phyloP scores from a whole-genome alignment of 2,888 invertebrate species.

The Drosophila parthenogenetica region DNA sequence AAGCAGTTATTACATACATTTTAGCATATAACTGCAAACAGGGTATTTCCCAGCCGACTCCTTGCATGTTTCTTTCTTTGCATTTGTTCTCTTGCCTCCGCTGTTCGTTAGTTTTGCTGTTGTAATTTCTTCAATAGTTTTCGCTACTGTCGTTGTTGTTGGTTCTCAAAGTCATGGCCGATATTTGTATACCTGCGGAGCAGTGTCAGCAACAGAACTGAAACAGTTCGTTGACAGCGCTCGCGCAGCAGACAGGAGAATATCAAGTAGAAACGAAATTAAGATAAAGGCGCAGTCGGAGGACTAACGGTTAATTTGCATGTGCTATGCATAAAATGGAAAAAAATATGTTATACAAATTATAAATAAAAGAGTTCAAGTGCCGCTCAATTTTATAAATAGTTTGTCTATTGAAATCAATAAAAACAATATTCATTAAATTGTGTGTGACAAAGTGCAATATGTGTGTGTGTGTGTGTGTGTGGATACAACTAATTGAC shows the following conservation, averaged over 20 bases:
- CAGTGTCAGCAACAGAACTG: constrained; percentile 36
- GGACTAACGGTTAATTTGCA: constrained; percentile 46
- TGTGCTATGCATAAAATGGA: constrained; percentile 24
- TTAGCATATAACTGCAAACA: not conserved
- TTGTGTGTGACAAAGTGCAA: constrained; percentile 47
- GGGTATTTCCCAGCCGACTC: constrained; percentile 32
- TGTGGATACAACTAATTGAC: constrained; percentile 63
- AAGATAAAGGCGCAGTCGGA: constrained; percentile 21
- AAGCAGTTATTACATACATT: not conserved
- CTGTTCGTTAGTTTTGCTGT: not conserved
- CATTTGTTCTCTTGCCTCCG: constrained; percentile 31
- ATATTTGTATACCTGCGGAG: constrained; percentile 66
- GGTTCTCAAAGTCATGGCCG: constrained; percentile 73
- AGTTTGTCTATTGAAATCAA: constrained; percentile 53
- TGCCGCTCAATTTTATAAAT: constrained; percentile 31
- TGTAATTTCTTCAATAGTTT: constrained; percentile 35
- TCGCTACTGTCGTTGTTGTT: constrained; percentile 18
- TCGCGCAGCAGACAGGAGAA: constrained; percentile 54
- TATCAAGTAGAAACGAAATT: constrained; percentile 16
- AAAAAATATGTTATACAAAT: constrained; percentile 12
- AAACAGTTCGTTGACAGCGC: constrained; percentile 61
- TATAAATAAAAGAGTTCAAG: constrained; percentile 32
- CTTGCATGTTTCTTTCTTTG: constrained; percentile 3
- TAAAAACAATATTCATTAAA: constrained; percentile 39
- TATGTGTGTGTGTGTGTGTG: constrained; percentile 24